Percentiles rank a stretch among this genome's conserved stretches.
Conservation (phyloP, 2,113 vertebrate species). For the Pteropus alecto region DNA sequence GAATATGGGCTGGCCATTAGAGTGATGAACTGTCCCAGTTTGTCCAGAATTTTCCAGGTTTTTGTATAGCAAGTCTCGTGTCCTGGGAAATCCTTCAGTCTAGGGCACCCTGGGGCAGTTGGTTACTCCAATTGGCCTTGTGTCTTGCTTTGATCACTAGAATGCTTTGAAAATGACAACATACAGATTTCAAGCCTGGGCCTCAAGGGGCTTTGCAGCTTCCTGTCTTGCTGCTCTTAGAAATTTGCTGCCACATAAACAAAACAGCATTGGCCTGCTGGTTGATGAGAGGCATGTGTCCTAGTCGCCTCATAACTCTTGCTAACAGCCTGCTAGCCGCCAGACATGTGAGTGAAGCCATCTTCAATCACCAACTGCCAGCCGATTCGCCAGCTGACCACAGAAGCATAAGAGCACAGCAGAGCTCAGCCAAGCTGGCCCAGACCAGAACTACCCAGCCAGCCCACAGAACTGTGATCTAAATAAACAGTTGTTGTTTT, state of each 20-base stretch:
- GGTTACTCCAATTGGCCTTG: not conserved
- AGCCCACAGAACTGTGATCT: not conserved
- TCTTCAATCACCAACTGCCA: not conserved
- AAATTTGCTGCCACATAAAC: not conserved
- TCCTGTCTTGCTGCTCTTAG: not conserved
- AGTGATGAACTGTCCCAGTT: not conserved
- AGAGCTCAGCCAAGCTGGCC: conserved; percentile 7
- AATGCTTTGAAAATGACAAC: not conserved
- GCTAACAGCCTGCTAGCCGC: not conserved
- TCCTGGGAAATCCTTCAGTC: not conserved
- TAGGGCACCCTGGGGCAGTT: not conserved
- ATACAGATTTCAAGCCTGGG: not conserved
- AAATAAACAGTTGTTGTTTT: not conserved
- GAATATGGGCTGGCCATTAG: not conserved
- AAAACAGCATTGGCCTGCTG: not conserved
- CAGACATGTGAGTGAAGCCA: not conserved
- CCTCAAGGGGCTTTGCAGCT: not conserved
- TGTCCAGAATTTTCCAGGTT: not conserved
- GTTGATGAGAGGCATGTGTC: not conserved
- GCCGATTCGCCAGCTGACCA: not conserved
- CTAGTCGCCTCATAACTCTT: not conserved
- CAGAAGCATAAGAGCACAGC: not conserved
- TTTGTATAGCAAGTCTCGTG: not conserved
- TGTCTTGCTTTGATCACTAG: not conserved
- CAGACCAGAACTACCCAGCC: not conserved